These are phyloP conservation scores for Sisyra nigra DNA, from an alignment of 2,888 invertebrate species.

Conservation along the genomic window DNA sequence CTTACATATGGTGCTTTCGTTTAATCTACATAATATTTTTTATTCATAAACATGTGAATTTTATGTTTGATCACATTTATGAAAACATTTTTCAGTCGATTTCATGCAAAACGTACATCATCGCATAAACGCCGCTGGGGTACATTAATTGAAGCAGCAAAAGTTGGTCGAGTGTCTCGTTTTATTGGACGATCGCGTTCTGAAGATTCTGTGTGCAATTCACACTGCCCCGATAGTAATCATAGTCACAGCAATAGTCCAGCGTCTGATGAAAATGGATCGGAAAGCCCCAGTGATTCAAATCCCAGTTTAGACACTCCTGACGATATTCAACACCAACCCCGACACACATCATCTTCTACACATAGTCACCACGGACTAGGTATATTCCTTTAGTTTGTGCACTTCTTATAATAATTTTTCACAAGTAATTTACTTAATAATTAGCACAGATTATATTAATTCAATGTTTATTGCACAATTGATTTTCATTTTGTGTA, in stretches of 20 bases:
- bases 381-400: conserved; percentile 1
- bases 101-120: conserved; percentile 33
- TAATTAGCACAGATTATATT: background rate
- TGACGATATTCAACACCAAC: conserved; percentile 10
- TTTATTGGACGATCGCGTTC: conserved; percentile 66
- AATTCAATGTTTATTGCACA: background rate
- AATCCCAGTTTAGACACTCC: conserved; percentile 42
- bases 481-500: background rate
- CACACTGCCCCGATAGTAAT: conserved; percentile 31
- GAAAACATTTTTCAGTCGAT: conserved; percentile 14
- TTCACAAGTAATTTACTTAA: conserved; percentile 4
- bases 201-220: conserved; percentile 65
- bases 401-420: conserved; percentile 10
- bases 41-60: background rate
- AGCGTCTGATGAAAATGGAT: conserved; percentile 50
- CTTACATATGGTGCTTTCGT: too few relatives aligned
- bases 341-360: conserved; percentile 9
- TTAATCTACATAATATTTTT: too few relatives aligned
- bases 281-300: conserved; percentile 53
- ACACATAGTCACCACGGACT: conserved; percentile 13
- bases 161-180: conserved; percentile 61
- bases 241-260: conserved; percentile 37
- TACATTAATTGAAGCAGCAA: conserved; percentile 74
- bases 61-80: background rate
- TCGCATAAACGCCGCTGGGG: conserved; percentile 67